Evolutionary conservation across 2,888 invertebrate species (phyloP), one percentile per base, ranked within the genome.

Genomic region (Cheilosia soror): DNA sequence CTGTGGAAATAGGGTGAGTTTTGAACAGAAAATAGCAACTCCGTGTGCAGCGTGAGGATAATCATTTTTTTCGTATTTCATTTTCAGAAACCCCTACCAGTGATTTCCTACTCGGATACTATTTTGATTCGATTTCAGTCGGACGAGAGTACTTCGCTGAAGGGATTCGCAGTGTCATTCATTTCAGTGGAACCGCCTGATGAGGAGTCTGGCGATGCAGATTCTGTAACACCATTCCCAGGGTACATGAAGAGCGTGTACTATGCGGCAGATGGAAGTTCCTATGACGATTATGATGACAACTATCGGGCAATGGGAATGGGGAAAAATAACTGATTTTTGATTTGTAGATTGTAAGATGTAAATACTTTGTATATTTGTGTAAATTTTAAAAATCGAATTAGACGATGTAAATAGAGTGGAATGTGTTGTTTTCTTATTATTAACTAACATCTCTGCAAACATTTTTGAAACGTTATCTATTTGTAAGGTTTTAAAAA

Each of bases 121-220:
- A 93, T 99, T 0, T 93, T 98, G 40, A 94, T 99, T 11, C 94
- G 97, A 87, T 99, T 99, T 93, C 95, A 96, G 77, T 96, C 98
- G 0, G 99, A 99, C 90, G 97, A 97, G 90, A 96, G 98, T 0
- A 95, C 98, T 87, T 96, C 96, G 33, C 95, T 96, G 91, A 98
- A 97, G 92, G 99, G 99, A 4, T 99, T 99, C 92, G 96, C 97
- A 4, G 96, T 98, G 0, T 96, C 96, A 0, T 98, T 97, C 91
- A 94, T 96, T 42, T 95, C 96, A 0, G 93, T 95, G 13, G 95
- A 95, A 83, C 93, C 93, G 0, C 93, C 93, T 33, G 94, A 94
- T 57, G 91, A 92, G 29, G 89, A 90, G 27, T 88, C 87, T 5
- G 89, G 89, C 6, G 90, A 90, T 83, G 88, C 87, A 20, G 92